Percentiles rank a stretch among this genome's conserved stretches.
Evolutionary conservation across 2,797 vertebrate genomes (phyloP).

Genomic region (Dipus sagitta): DNA sequence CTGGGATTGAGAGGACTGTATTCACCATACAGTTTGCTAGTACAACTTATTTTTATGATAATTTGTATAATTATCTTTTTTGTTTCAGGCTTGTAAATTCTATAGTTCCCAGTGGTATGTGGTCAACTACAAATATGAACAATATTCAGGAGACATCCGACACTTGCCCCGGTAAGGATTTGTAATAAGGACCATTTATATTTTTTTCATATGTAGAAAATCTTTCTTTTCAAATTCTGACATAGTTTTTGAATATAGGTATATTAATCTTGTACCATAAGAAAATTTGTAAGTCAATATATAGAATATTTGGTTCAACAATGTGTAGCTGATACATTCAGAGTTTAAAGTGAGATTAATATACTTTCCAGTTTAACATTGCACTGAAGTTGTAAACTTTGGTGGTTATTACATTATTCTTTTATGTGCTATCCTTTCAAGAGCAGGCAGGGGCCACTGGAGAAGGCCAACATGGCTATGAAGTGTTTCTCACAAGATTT

Average conservation of each 20-base stretch:
- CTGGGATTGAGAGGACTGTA: background rate
- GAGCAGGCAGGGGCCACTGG: background rate
- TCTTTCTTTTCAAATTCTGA: background rate
- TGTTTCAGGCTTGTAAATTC: slow-evolving; percentile 95
- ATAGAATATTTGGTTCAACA: background rate
- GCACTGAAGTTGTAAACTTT: background rate
- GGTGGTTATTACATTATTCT: background rate
- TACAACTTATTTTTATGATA: slow-evolving; percentile 29
- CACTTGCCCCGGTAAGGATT: slow-evolving; percentile 94
- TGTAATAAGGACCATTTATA: background rate
- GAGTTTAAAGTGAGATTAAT: background rate
- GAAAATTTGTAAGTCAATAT: background rate
- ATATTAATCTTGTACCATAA: background rate
- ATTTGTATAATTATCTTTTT: slow-evolving; percentile 65
- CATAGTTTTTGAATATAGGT: background rate
- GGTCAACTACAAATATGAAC: slow-evolving; percentile 96
- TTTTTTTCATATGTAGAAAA: background rate
- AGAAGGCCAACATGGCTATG: background rate
- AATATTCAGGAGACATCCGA: slow-evolving; percentile 96
- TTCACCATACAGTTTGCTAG: background rate
- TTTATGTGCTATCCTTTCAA: background rate
- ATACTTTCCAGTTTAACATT: background rate
- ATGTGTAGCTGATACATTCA: background rate
- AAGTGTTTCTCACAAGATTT: background rate
- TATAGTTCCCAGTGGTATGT: slow-evolving; percentile 96